Conservation (phyloP, 2,113 vertebrate species). For the Sinocyclocheilus anshuiensis region DNA sequence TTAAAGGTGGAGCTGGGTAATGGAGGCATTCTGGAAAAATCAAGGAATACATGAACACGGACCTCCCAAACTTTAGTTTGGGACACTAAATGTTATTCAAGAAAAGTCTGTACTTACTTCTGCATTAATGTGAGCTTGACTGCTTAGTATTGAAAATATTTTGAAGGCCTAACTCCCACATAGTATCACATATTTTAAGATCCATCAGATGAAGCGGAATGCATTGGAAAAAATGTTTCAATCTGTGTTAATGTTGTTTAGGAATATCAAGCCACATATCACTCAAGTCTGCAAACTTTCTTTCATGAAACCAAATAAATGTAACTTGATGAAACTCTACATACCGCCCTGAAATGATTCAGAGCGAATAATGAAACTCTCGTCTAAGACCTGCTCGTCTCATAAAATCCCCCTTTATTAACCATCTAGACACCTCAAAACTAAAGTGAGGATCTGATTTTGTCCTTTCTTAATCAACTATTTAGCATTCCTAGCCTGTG, state of each 20-base stretch:
- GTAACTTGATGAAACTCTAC: neutral
- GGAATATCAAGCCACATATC: neutral
- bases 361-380: neutral
- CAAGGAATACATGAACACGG: neutral
- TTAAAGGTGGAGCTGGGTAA: constrained; percentile 6
- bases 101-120: neutral
- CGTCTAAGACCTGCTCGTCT: constrained; percentile 19
- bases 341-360: neutral
- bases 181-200: neutral
- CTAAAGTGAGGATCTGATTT: neutral
- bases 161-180: neutral
- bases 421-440: constrained; percentile 5
- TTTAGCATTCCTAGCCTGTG: neutral
- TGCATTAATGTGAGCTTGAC: neutral
- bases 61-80: neutral
- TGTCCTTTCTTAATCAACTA: neutral
- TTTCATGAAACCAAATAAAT: constrained; percentile 25
- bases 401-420: neutral
- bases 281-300: neutral
- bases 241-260: neutral
- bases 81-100: neutral
- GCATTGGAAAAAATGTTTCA: neutral
- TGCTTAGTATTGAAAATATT: neutral
- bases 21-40: neutral
- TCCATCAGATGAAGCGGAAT: neutral